A percentile compares a stretch with the other conserved stretches of the same genome.
These are phyloP conservation scores for Agriopis marginaria DNA, from an alignment of 2,888 invertebrate species.

Conservation along the genomic window DNA sequence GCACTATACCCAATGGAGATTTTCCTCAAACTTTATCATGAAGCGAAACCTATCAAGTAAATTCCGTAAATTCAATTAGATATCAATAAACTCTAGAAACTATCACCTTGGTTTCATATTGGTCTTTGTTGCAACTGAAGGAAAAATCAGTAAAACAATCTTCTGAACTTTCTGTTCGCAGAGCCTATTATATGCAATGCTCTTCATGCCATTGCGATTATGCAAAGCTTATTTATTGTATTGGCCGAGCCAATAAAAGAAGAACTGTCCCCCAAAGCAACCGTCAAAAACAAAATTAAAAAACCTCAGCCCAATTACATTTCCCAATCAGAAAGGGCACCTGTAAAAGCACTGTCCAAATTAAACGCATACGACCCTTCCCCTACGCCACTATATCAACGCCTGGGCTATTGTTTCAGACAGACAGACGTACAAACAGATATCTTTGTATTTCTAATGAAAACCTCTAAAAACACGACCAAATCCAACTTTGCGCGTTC, in stretches of 20 bases:
- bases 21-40: no score
- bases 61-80: no score
- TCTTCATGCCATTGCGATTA: no score
- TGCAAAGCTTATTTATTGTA: background rate
- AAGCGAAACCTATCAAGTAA: no score
- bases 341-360: constrained; percentile 55
- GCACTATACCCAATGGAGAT: no score
- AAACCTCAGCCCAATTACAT: constrained; percentile 46
- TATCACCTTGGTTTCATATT: no score
- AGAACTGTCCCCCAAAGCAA: background rate
- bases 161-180: no score
- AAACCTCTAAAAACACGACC: constrained; percentile 53
- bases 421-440: constrained; percentile 73
- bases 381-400: constrained; percentile 73
- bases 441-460: constrained; percentile 75
- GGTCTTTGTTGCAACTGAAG: no score
- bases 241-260: background rate
- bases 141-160: no score
- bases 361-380: constrained; percentile 61
- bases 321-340: constrained; percentile 40
- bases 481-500: constrained; percentile 43
- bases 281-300: constrained; percentile 41
- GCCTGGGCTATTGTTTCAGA: constrained; percentile 77
- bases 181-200: no score
- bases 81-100: no score